Conservation (phyloP, 2,113 vertebrate genomes). For the Platichthys stellatus region DNA sequence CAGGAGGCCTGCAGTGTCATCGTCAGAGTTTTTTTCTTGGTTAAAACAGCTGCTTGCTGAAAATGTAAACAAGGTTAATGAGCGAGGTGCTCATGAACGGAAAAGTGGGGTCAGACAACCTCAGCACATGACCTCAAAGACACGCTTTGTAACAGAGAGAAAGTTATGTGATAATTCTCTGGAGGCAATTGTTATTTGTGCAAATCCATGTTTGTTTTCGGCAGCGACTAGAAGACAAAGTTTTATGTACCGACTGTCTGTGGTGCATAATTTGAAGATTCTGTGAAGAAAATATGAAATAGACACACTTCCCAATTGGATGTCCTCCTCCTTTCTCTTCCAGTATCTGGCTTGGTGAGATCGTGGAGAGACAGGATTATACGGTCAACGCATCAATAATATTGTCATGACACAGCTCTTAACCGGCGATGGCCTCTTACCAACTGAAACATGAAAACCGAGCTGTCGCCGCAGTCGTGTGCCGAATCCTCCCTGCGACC, state of each 20-base stretch:
- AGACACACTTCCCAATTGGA: constrained; percentile 54
- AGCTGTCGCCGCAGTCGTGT: constrained; percentile 34
- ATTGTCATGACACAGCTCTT: constrained; percentile 66
- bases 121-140: neutral
- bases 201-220: neutral
- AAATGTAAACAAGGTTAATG: neutral
- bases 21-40: neutral
- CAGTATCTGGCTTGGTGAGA: constrained; percentile 58
- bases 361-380: constrained; percentile 66
- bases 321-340: constrained; percentile 54
- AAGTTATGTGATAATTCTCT: neutral
- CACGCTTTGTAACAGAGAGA: neutral
- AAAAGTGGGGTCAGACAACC: neutral
- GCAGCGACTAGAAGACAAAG: neutral
- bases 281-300: neutral
- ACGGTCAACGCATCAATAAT: constrained; percentile 69
- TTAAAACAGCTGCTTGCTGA: constrained; percentile 4
- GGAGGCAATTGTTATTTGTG: neutral
- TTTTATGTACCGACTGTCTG: constrained; percentile 1
- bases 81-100: neutral
- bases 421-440: constrained; percentile 48
- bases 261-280: constrained; percentile 16
- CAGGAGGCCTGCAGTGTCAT: neutral
- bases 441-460: constrained; percentile 55
- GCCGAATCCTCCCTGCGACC: constrained; percentile 30